Base-by-base conservation (phyloP, 1,140 invertebrate species). In the Thaumatotibia leucotreta region DNA sequence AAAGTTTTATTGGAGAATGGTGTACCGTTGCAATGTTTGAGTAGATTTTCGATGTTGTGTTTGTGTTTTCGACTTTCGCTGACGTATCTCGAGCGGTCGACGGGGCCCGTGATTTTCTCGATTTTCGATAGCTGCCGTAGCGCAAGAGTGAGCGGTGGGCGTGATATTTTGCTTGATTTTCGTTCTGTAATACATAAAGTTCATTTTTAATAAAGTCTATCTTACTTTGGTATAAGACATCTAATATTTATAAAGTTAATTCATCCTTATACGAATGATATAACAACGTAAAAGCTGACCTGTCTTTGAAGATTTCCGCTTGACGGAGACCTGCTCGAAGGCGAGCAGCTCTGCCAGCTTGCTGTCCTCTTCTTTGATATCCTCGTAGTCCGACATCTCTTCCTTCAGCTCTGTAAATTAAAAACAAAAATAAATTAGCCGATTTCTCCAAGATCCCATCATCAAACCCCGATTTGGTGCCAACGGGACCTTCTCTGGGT, bases 11-110 rank as follows among this genome's bases (percentile, higher is more conserved):
- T 85, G 0, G 71, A 80, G 32, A 90, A 90, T 0, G 88, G 86
- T 0, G 85, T 88, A 14, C 82, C 86, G 65, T 88, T 90, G 0
- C 86, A 90, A 29, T 88, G 79, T 71, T 86, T 88, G 0, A 90
- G 52, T 10, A 90, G 72, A 11, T 84, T 88, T 8, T 83, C 74
- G 0, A 86, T 72, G 54, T 90, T 90, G 0, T 61, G n/a, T 29
- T 73, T 73, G 63, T 88, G 79, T 54, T 88, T 88, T 4, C 73
- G 74, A 20, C 76, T 83, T 6, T 87, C 83, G 17, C 70, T 80
- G 1, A 82, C 35, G n/a, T 76, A 64, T 10, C 69, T 52, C 17
- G 20, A 29, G 33, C 39, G 39, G 39, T 45, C 6, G 0, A 64
- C 20, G 1, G 72, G 35, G 1, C 58, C 52, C 29, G 73, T 74